Conservation (phyloP, 1,140 invertebrate species). For the Bombus affinis region DNA sequence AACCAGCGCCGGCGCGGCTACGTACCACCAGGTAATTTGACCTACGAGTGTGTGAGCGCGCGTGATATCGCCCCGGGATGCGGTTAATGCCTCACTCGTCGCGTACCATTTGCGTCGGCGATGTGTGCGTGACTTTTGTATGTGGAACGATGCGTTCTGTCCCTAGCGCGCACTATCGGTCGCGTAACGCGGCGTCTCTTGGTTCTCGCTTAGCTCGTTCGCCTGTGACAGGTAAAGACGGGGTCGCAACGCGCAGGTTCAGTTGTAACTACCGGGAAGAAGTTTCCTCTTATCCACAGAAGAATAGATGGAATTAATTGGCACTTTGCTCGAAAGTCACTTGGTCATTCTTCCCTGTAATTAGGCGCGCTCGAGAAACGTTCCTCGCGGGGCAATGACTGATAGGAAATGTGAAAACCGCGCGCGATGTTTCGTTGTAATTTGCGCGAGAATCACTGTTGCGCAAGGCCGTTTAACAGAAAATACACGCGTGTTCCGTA, state of each 20-base stretch:
- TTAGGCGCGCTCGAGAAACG: background rate
- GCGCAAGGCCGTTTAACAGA: background rate
- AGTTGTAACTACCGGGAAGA: background rate
- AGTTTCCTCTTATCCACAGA: background rate
- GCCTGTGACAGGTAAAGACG: background rate
- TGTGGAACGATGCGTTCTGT: background rate
- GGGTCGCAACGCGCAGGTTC: background rate
- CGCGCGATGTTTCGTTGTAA: background rate
- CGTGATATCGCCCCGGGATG: background rate
- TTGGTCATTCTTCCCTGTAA: conserved; percentile 29
- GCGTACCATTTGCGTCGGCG: too few relatives aligned
- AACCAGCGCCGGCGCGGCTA: background rate
- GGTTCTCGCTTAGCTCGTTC: background rate
- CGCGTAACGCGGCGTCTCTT: too few relatives aligned
- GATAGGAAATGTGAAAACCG: conserved; percentile 10
- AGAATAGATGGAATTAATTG: conserved; percentile 28
- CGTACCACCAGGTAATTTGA: conserved; percentile 1
- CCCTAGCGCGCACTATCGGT: background rate
- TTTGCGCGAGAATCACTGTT: background rate
- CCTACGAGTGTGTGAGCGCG: background rate
- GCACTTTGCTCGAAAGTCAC: conserved; percentile 1
- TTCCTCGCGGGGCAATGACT: background rate
- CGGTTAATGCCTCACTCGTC: too few relatives aligned
- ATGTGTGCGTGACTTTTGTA: background rate
- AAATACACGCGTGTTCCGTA: too few relatives aligned